Evolutionary conservation across 2,113 vertebrate genomes (phyloP).

Genomic region (Nerophis lumbriciformis): DNA sequence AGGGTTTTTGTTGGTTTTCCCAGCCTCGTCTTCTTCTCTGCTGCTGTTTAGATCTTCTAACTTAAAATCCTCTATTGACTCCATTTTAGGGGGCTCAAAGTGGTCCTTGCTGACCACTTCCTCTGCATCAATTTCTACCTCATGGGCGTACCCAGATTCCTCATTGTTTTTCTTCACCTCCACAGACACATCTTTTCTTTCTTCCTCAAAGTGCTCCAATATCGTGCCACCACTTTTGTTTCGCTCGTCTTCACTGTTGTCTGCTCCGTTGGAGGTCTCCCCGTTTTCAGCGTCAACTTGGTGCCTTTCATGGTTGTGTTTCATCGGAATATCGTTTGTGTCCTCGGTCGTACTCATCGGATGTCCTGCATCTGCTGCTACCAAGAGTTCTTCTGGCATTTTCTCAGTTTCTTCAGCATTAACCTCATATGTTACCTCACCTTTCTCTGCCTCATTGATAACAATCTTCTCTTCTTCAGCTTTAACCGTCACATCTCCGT

Average conservation of each 20-base stretch:
- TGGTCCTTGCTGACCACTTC: not conserved
- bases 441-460: constrained; percentile 1
- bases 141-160: constrained; percentile 5
- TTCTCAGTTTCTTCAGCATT: constrained; percentile 14
- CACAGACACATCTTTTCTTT: constrained; percentile 7
- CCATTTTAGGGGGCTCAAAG: constrained; percentile 4
- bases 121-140: constrained; percentile 6
- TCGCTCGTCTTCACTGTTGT: not conserved
- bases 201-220: not conserved
- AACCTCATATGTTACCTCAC: constrained; percentile 9
- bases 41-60: not conserved
- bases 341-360: not conserved
- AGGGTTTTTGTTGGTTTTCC: constrained; percentile 14
- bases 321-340: not conserved
- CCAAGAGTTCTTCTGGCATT: not conserved
- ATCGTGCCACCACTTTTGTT: not conserved
- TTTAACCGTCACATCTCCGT: not conserved
- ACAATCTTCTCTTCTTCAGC: constrained; percentile 5
- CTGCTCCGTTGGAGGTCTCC: constrained; percentile 17
- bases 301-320: constrained; percentile 1
- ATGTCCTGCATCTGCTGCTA: constrained; percentile 9
- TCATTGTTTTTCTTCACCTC: constrained; percentile 3
- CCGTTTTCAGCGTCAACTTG: constrained; percentile 50
- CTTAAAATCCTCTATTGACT: constrained; percentile 14
- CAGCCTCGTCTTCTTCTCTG: not conserved